phyloP scores from a whole-genome alignment of 2,797 vertebrate species.

The Spheniscus humboldti region DNA sequence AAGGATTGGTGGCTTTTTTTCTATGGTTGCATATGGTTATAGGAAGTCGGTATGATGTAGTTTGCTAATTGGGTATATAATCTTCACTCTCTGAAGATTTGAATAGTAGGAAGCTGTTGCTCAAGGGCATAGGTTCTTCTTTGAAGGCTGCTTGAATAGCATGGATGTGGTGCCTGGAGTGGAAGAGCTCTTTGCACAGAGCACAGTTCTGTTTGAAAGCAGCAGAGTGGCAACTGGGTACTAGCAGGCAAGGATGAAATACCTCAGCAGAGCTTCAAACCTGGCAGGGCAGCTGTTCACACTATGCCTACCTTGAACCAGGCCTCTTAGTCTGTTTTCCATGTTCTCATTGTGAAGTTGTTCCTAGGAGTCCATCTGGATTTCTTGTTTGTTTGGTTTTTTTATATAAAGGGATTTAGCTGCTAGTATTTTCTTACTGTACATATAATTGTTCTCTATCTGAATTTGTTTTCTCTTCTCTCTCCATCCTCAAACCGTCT shows the following conservation, averaged over 20 bases:
- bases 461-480: neutral
- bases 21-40: neutral
- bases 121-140: neutral
- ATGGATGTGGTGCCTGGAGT: neutral
- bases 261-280: neutral
- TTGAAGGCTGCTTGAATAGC: neutral
- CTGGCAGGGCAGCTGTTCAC: neutral
- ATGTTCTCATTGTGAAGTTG: neutral
- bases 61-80: neutral
- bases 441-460: neutral
- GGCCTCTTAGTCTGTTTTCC: neutral
- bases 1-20: neutral
- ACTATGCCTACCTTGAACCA: neutral
- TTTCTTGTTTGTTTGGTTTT: neutral
- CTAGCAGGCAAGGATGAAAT: neutral
- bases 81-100: neutral
- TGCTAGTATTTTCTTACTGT: neutral
- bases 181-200: neutral
- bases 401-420: neutral
- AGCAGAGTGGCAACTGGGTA: neutral
- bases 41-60: neutral
- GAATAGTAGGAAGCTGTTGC: neutral
- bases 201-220: neutral
- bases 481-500: neutral
- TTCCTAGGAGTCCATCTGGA: neutral